Conservation (phyloP, 2,113 vertebrate species). For the Phylloscopus trochiloides region DNA sequence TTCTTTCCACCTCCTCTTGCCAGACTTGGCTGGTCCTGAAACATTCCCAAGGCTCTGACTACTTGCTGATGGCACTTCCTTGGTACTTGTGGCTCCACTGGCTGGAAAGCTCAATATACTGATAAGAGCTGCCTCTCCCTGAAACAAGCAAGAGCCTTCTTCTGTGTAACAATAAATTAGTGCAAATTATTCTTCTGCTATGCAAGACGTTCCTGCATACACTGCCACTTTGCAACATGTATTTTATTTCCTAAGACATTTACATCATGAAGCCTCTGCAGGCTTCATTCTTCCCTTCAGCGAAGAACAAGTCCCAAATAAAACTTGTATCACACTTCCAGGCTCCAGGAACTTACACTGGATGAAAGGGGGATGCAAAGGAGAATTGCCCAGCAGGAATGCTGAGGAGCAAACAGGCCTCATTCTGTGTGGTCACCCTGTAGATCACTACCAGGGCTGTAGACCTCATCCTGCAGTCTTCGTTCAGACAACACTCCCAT, state of each 20-base stretch:
- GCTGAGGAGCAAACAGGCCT: neutral
- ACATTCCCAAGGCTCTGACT: neutral
- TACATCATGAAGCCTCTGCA: neutral
- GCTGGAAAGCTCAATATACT: neutral
- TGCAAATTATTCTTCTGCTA: neutral
- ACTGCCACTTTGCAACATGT: neutral
- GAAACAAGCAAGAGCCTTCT: neutral
- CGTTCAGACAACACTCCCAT: neutral
- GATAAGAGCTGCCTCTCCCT: neutral
- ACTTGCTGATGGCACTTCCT: neutral
- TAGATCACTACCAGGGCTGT: neutral
- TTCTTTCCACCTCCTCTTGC: neutral
- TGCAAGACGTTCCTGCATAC: neutral
- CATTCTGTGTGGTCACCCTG: neutral
- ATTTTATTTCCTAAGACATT: neutral
- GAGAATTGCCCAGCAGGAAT: neutral
- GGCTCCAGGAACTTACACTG: neutral
- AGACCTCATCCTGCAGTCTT: neutral
- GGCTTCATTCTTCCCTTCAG: neutral
- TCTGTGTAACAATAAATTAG: neutral
- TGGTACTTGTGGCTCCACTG: neutral
- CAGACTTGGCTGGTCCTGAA: neutral
- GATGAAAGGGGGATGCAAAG: neutral
- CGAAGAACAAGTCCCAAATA: neutral
- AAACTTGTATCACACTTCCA: neutral